Conservation (phyloP, 2,113 vertebrate species). For the Rissa tridactyla region DNA sequence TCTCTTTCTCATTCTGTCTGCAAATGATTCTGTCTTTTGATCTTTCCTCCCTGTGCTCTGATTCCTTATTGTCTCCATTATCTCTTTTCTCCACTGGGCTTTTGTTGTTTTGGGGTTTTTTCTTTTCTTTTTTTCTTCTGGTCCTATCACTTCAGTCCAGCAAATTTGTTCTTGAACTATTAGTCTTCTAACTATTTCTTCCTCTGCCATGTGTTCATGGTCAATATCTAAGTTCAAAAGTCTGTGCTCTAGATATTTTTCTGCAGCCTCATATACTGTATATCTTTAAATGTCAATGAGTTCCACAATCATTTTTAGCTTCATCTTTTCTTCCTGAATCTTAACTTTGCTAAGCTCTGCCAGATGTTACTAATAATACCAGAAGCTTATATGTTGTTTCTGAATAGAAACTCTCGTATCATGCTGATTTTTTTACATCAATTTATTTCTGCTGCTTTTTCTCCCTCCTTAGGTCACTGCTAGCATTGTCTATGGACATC, state of each 20-base stretch:
- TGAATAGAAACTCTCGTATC: not conserved
- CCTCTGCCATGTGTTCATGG: not conserved
- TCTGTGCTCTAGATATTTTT: not conserved
- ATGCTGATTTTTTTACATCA: not conserved
- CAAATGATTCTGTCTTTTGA: not conserved
- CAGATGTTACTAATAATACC: not conserved
- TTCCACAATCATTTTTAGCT: not conserved
- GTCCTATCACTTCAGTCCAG: not conserved
- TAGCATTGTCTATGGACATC: not conserved
- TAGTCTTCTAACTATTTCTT: not conserved
- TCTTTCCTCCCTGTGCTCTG: not conserved
- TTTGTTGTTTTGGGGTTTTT: not conserved
- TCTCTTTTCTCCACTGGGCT: not conserved
- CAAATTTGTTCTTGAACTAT: not conserved
- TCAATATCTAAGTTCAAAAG: not conserved
- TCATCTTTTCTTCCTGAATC: not conserved
- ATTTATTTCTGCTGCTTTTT: not conserved
- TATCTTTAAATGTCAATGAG: not conserved
- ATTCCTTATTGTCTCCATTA: not conserved
- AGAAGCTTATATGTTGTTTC: not conserved
- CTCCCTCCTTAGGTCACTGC: not conserved
- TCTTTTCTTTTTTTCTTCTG: not conserved
- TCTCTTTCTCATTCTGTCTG: not conserved
- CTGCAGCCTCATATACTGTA: not conserved
- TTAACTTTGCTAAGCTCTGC: not conserved